Conservation (phyloP, 2,113 vertebrate genomes). For the Antechinus flavipes region DNA sequence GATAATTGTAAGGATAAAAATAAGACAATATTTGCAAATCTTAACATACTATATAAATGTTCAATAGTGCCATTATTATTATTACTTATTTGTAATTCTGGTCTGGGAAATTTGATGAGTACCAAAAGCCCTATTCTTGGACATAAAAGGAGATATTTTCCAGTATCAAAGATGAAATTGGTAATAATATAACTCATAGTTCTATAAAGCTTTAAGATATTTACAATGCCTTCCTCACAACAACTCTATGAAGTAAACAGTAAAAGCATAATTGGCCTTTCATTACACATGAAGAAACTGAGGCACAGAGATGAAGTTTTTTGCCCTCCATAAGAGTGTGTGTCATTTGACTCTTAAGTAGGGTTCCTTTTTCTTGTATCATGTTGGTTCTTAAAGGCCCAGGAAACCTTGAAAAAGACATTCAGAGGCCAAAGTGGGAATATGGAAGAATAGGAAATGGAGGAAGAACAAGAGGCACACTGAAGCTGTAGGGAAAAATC, state of each 20-base stretch:
- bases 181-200: background rate
- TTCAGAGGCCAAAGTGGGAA: background rate
- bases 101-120: background rate
- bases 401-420: background rate
- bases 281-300: background rate
- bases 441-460: background rate
- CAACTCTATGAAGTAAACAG: background rate
- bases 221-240: background rate
- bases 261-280: background rate
- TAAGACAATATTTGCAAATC: too few species aligned
- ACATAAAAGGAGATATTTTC: background rate
- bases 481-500: background rate
- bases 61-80: background rate
- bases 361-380: background rate
- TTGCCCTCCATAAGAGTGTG: background rate
- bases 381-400: background rate
- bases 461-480: background rate
- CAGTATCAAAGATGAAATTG: background rate
- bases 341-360: background rate
- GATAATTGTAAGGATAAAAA: too few species aligned
- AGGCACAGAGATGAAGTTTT: background rate
- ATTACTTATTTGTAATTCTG: background rate
- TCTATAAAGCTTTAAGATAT: background rate
- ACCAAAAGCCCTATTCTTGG: background rate
- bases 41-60: background rate